These are phyloP conservation scores for Saturnia japonica DNA, from an alignment of 2,888 invertebrate species.

Conservation along the genomic window DNA sequence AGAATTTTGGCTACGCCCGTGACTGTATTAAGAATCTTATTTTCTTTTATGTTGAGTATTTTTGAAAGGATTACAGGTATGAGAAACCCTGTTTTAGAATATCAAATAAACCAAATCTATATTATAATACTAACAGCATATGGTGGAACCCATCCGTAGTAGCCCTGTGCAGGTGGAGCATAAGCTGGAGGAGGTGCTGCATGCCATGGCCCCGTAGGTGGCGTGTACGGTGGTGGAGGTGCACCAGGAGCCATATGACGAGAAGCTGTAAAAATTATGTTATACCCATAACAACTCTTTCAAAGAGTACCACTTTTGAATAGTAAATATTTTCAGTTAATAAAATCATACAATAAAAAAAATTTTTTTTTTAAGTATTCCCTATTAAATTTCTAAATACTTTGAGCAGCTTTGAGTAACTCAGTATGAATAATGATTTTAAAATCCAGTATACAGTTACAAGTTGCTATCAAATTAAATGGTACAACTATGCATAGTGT, in stretches of 20 bases:
- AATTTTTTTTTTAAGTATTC: too few relatives aligned
- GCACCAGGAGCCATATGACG: conserved; percentile 83
- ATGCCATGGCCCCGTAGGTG: conserved; percentile 90
- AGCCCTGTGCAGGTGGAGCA: conserved; percentile 91
- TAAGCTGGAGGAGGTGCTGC: conserved; percentile 96
- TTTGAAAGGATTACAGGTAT: too few relatives aligned
- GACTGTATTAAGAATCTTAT: too few relatives aligned
- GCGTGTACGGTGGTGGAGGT: conserved; percentile 91
- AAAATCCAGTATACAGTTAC: too few relatives aligned
- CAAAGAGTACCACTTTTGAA: neutral
- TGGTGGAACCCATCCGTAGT: conserved; percentile 97
- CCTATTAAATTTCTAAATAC: too few relatives aligned
- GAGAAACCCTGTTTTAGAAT: neutral
- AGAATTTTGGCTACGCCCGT: too few relatives aligned
- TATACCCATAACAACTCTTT: neutral
- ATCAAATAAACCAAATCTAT: neutral
- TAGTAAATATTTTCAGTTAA: neutral
- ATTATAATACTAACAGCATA: conserved; percentile 77
- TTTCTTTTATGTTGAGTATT: too few relatives aligned
- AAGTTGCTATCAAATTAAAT: neutral
- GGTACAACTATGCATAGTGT: neutral
- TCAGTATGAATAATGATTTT: neutral
- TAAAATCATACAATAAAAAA: too few relatives aligned
- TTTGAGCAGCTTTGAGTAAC: neutral
- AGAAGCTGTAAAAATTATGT: conserved; percentile 66